Percentiles rank a stretch among this genome's conserved stretches.
Conservation (phyloP, 2,888 invertebrate genomes). For the Nineta flava region DNA sequence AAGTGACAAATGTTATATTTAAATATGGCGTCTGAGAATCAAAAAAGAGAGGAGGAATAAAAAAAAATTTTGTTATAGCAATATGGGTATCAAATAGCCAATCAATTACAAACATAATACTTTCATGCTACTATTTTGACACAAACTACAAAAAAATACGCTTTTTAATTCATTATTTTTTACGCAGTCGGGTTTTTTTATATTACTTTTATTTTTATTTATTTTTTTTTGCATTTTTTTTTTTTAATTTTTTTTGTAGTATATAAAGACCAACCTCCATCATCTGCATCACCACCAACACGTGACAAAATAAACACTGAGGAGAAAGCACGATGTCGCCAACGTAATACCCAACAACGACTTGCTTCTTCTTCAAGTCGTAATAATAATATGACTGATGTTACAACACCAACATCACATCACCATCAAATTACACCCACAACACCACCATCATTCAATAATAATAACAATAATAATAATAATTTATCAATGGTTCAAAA, state of each 20-base stretch:
- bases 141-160: too few species aligned
- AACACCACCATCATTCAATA: not conserved
- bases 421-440: not conserved
- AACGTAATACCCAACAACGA: slow-evolving; percentile 15
- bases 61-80: too few species aligned
- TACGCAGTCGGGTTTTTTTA: not conserved
- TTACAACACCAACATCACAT: not conserved
- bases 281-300: slow-evolving; percentile 65
- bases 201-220: not conserved
- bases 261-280: slow-evolving; percentile 52
- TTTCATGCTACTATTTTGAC: too few species aligned
- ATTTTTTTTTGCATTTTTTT: not conserved
- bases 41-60: too few species aligned
- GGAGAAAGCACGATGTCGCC: slow-evolving; percentile 47
- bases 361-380: too few species aligned
- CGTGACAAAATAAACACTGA: slow-evolving; percentile 62
- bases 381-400: not conserved
- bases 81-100: too few species aligned
- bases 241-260: slow-evolving; percentile 29
- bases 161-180: too few species aligned
- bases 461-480: not conserved
- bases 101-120: too few species aligned
- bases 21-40: too few species aligned
- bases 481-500: not conserved
- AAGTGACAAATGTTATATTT: too few species aligned